Conservation (phyloP, 2,113 vertebrate species). For the Charadrius vociferus region DNA sequence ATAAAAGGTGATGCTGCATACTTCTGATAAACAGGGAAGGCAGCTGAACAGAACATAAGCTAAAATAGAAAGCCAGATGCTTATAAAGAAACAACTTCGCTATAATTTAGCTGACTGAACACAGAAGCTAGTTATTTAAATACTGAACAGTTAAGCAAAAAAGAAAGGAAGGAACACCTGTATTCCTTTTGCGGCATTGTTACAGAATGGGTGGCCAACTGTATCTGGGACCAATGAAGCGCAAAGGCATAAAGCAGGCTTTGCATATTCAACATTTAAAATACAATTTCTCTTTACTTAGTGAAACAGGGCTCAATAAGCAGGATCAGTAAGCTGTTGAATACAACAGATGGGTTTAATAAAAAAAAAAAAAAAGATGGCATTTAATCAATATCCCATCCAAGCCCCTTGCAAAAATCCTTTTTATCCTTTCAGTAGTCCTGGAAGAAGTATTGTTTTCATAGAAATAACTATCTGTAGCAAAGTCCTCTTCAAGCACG, state of each 20-base stretch:
- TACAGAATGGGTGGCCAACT: not conserved
- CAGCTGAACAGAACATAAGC: not conserved
- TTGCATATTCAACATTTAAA: not conserved
- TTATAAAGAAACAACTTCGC: not conserved
- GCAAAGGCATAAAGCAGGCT: not conserved
- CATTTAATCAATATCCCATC: not conserved
- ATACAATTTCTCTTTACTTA: not conserved
- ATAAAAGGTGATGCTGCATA: not conserved
- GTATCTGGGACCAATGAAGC: not conserved
- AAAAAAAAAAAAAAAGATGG: not conserved
- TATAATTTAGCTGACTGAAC: not conserved
- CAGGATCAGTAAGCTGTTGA: not conserved
- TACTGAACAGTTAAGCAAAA: not conserved
- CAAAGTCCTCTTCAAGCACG: not conserved
- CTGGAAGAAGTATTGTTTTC: not conserved
- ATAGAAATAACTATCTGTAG: not conserved
- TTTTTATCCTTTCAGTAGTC: not conserved
- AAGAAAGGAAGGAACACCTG: not conserved
- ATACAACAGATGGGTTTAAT: not conserved
- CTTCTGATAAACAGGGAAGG: not conserved
- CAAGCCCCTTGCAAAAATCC: not conserved
- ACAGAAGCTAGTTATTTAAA: not conserved
- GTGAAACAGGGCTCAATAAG: not conserved
- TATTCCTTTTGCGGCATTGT: not conserved
- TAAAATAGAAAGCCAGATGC: not conserved